Base-by-base conservation (phyloP, 2,888 invertebrate species). In the Sycophila texana region DNA sequence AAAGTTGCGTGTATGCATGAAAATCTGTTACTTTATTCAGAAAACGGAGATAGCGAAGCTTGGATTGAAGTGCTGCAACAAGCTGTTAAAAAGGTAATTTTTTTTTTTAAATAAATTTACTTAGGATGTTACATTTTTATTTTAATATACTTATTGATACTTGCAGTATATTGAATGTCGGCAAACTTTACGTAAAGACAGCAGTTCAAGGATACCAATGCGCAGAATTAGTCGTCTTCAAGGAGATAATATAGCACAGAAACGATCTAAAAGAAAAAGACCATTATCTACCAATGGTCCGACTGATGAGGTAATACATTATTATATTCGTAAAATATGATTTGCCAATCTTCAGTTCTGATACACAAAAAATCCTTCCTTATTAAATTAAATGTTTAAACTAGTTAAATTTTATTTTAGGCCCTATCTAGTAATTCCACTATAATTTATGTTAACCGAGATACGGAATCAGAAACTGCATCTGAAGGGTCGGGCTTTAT, bases 111-210 rank as follows among this genome's bases (percentile, higher is more conserved):
- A 10, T 39, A 61, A 51, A 55, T 14, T n/a, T 53, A 58, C 13
- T 14, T 58, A 16, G n/a, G 73, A 57, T 81, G 74, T 73, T n/a
- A n/a, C n/a, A n/a, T n/a, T 57, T 66, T 63, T 51, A 67, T 58
- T 66, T 14, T 14, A 78, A 63, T n/a, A n/a, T n/a, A n/a, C n/a
- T 77, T 16, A 81, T 26, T 39, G 7, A 39, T 39, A 10, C 39
- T 85, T 85, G 63, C 67, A 91, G 87, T 92, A 92, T 82, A 88
- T 92, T 18, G 92, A 92, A 82, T 93, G 93, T 82, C 91, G 93
- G 53, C 92, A 92, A 86, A 94, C 94, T 0, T 88, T 94, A 71
- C 90, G 93, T 60, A 94, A 94, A 84, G 94, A 93, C 79, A 94
- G 93, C 76, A 94, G 94, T 79, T 92, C 93, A 57, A 90, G 94